phyloP scores from a whole-genome alignment of 2,888 invertebrate genomes.

The Leptinotarsa haldemani region DNA sequence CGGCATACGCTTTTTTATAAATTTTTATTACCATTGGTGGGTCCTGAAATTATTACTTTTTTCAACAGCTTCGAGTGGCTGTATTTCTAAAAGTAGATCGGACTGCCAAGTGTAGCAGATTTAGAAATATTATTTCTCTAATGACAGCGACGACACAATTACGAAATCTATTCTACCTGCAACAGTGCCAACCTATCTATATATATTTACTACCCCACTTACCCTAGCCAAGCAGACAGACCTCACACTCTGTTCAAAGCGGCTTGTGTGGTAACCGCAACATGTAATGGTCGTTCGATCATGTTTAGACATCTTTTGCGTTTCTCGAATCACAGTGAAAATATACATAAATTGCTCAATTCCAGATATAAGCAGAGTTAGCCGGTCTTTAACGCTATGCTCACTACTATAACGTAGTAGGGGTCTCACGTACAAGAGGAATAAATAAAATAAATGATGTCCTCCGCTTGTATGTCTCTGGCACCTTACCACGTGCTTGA shows the following conservation, averaged over 20 bases:
- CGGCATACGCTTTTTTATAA: too few species aligned
- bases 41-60: too few species aligned
- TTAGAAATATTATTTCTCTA: too few species aligned
- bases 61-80: too few species aligned
- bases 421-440: neutral
- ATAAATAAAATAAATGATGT: conserved; percentile 8
- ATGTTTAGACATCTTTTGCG: conserved; percentile 34
- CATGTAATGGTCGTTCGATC: conserved; percentile 35
- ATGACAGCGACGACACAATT: too few species aligned
- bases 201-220: neutral
- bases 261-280: conserved; percentile 34
- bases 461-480: neutral
- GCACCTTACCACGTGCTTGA: conserved; percentile 3
- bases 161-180: neutral
- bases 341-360: conserved; percentile 35
- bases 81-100: too few species aligned
- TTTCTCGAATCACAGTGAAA: conserved; percentile 33
- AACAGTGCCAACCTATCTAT: neutral
- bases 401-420: conserved; percentile 5
- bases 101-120: too few species aligned
- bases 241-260: conserved; percentile 32
- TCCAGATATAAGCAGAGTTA: conserved; percentile 16
- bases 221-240: conserved; percentile 10
- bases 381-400: conserved; percentile 21
- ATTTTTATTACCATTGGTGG: too few species aligned